Evolutionary conservation across 2,888 invertebrate species (phyloP).

Genomic region (Hymenopus coronatus): DNA sequence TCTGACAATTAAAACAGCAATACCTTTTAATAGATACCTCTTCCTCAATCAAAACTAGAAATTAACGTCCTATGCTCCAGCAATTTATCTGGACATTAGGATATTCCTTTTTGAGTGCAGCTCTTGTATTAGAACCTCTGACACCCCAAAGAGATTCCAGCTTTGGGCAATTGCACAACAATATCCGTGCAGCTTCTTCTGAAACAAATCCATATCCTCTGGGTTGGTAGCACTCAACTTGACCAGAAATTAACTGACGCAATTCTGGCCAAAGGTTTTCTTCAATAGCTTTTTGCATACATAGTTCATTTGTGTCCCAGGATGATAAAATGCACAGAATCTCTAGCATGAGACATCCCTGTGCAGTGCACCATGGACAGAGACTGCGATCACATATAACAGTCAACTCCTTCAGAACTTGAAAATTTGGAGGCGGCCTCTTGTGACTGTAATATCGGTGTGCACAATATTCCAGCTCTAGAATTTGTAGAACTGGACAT

Average conservation of each 20-base stretch:
- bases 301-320: not conserved
- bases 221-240: not conserved
- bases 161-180: not conserved
- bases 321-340: not conserved
- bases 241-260: not conserved
- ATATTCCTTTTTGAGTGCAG: not conserved
- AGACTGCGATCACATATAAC: not conserved
- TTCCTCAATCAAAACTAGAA: not conserved
- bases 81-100: not conserved
- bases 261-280: not conserved
- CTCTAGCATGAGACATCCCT: not conserved
- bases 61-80: not conserved
- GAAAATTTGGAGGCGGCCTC: not conserved
- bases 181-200: not conserved
- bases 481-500: not conserved
- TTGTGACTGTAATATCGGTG: not conserved
- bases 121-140: not conserved
- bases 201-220: not conserved
- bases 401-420: not conserved
- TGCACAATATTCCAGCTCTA: not conserved
- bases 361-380: not conserved
- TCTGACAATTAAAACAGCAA: no score
- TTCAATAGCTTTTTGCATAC: not conserved
- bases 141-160: not conserved
- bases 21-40: no score